Percentiles rank a stretch among this genome's conserved stretches.
Conservation (phyloP, 2,888 invertebrate genomes). For the Netelia melanura region DNA sequence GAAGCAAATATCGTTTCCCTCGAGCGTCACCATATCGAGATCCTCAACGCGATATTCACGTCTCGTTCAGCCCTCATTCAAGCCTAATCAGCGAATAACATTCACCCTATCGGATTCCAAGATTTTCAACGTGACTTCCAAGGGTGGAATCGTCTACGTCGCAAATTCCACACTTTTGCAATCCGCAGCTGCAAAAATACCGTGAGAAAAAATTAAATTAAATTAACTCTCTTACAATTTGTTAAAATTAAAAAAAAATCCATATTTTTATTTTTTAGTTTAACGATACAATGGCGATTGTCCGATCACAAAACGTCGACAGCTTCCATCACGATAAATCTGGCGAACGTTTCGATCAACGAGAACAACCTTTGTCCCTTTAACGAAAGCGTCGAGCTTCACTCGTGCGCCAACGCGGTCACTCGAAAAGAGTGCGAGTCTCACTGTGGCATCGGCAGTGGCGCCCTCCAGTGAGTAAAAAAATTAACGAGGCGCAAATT, state of each 20-base stretch:
- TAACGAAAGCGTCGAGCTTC: conserved; percentile 76
- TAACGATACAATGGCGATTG: conserved; percentile 84
- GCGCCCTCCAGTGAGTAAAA: conserved; percentile 78
- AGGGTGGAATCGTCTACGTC: conserved; percentile 87
- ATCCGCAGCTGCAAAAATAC: conserved; percentile 83
- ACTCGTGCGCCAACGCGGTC: conserved; percentile 86
- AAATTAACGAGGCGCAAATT: background rate
- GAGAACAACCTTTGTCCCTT: conserved; percentile 77
- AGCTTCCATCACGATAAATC: conserved; percentile 77
- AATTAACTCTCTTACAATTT: background rate
- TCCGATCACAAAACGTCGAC: conserved; percentile 72
- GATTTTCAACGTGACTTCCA: conserved; percentile 86
- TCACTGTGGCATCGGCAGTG: conserved; percentile 87
- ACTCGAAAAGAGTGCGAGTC: conserved; percentile 85
- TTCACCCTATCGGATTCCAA: conserved; percentile 76
- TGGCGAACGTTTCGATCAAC: conserved; percentile 79
- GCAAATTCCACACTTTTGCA: conserved; percentile 84
- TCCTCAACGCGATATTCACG: conserved; percentile 76
- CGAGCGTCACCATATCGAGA: conserved; percentile 73
- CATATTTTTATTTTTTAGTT: conserved; percentile 23
- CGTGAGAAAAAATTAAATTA: conserved; percentile 76
- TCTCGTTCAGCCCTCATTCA: conserved; percentile 77
- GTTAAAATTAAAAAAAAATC: background rate
- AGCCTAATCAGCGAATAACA: conserved; percentile 69
- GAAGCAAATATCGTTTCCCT: conserved; percentile 76